A percentile compares a stretch with the other conserved stretches of the same genome.
Evolutionary conservation across 2,888 invertebrate species (phyloP).

Genomic region (Clunio marinus): DNA sequence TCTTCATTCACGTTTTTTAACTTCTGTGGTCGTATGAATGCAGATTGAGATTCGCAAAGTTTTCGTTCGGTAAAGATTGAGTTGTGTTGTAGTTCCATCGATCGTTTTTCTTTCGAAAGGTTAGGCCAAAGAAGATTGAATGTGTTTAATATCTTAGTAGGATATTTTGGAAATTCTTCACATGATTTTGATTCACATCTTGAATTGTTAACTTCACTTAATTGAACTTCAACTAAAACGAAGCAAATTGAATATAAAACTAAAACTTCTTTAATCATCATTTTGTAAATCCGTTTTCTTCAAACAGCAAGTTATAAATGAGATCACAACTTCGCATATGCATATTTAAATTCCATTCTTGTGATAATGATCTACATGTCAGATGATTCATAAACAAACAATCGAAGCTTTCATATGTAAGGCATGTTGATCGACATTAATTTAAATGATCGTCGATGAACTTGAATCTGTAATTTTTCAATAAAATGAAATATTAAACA

Average conservation of each 20-base stretch:
- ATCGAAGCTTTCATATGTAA: no score
- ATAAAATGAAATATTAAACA: background rate
- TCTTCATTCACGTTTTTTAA: background rate
- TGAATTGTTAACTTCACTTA: background rate
- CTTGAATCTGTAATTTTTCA: background rate
- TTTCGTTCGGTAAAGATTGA: constrained; percentile 1
- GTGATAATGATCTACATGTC: no score
- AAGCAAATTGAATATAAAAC: background rate
- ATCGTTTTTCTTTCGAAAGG: background rate
- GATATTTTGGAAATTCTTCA: constrained; percentile 14
- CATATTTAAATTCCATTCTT: no score
- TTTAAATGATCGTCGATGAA: no score
- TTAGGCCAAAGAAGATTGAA: background rate
- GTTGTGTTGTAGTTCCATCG: background rate
- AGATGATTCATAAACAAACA: no score
- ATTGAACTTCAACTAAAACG: background rate
- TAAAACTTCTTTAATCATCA: no score
- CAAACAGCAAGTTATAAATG: no score
- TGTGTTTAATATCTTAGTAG: background rate
- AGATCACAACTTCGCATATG: no score
- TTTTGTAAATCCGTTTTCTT: no score
- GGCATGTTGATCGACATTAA: no score
- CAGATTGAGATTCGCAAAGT: background rate
- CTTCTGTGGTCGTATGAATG: background rate
- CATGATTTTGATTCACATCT: background rate